Conservation (phyloP, 2,888 invertebrate species). For the Penaeus monodon region DNA sequence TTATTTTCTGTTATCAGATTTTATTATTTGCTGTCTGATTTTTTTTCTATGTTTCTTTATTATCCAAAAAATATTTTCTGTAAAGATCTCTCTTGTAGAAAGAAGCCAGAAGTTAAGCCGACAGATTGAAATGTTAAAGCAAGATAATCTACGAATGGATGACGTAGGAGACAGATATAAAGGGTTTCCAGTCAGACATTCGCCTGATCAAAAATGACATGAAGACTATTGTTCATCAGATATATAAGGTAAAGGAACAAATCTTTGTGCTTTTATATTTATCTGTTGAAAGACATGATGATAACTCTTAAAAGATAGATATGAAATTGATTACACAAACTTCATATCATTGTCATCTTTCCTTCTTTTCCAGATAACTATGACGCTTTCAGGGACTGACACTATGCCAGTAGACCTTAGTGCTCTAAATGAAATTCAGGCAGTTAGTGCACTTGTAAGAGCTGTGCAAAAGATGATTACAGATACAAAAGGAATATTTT, state of each 20-base stretch:
- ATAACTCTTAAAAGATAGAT: neutral
- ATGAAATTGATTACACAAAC: neutral
- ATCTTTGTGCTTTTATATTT: neutral
- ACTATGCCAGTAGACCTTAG: constrained; percentile 21
- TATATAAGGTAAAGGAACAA: constrained; percentile 44
- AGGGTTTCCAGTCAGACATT: constrained; percentile 50
- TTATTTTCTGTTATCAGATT: no score
- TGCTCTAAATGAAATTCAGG: constrained; percentile 48
- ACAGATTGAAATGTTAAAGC: constrained; percentile 37
- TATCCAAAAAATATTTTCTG: no score
- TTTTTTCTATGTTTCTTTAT: no score
- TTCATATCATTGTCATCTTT: neutral
- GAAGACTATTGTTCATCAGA: constrained; percentile 54
- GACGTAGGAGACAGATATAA: constrained; percentile 38
- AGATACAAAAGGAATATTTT: constrained; percentile 22
- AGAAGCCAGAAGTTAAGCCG: constrained; percentile 34
- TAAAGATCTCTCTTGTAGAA: constrained; percentile 4
- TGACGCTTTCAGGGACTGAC: constrained; percentile 28
- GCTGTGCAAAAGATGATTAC: constrained; percentile 28
- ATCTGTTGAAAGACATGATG: neutral
- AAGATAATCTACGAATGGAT: constrained; percentile 21
- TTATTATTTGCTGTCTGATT: no score
- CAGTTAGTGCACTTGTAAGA: constrained; percentile 36
- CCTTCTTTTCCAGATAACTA: constrained; percentile 41
- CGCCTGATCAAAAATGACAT: constrained; percentile 49